Percentiles rank a stretch among this genome's conserved stretches.
Conservation (phyloP, 1,140 invertebrate genomes). For the Archegozetes longisetosus region DNA sequence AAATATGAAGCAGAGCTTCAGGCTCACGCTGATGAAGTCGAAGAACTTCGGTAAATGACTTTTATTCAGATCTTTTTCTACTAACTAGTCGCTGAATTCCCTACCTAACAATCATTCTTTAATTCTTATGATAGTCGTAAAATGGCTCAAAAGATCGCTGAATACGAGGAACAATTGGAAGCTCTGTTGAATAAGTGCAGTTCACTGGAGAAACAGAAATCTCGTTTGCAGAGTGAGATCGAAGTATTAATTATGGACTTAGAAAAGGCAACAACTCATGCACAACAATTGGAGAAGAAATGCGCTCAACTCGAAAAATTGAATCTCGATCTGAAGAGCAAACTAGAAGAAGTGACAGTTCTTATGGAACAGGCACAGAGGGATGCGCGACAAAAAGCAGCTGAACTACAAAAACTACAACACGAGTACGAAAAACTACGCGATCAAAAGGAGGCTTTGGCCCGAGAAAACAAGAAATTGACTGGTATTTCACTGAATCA, state of each 20-base stretch:
- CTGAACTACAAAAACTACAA: constrained; percentile 62
- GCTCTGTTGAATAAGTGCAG: constrained; percentile 75
- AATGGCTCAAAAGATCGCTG: constrained; percentile 72
- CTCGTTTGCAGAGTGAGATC: constrained; percentile 82
- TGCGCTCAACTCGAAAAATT: constrained; percentile 75
- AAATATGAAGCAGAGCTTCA: constrained; percentile 82
- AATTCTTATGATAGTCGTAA: constrained; percentile 43
- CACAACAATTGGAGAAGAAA: constrained; percentile 77
- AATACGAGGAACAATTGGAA: constrained; percentile 91
- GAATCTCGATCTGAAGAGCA: constrained; percentile 51
- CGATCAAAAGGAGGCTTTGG: constrained; percentile 73
- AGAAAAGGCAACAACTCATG: constrained; percentile 88
- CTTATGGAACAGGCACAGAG: constrained; percentile 76
- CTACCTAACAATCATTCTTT: not conserved
- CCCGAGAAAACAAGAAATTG: constrained; percentile 88
- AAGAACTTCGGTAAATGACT: constrained; percentile 52
- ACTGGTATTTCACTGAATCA: constrained; percentile 43
- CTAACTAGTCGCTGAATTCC: not conserved
- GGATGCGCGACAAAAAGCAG: constrained; percentile 69
- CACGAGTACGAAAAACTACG: constrained; percentile 86
- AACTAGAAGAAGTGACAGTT: constrained; percentile 72
- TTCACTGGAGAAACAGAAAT: constrained; percentile 87
- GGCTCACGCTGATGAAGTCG: constrained; percentile 79
- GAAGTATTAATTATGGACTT: constrained; percentile 92
- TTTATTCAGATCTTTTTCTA: constrained; percentile 1